These are phyloP conservation scores for Ascaphus truei DNA, from an alignment of 2,113 vertebrate species.

Conservation along the genomic window DNA sequence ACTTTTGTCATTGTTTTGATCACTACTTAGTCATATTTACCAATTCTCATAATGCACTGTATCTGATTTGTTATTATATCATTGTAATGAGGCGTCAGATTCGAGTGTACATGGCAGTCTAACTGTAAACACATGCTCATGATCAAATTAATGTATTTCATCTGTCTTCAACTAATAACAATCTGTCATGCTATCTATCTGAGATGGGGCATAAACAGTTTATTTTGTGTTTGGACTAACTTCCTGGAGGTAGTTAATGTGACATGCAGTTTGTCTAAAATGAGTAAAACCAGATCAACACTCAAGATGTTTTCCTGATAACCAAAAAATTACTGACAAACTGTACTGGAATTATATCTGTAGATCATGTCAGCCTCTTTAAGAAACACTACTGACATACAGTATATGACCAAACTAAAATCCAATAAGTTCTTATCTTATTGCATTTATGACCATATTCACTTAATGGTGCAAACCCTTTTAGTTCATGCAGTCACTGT, in stretches of 20 bases:
- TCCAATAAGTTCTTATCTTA: slow-evolving; percentile 48
- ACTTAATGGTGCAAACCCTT: too few relatives aligned
- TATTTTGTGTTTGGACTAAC: slow-evolving; percentile 97
- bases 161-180: slow-evolving; percentile 87
- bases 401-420: slow-evolving; percentile 43
- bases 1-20: not conserved
- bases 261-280: slow-evolving; percentile 89
- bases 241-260: slow-evolving; percentile 93
- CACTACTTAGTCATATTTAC: slow-evolving; percentile 9
- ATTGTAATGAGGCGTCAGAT: slow-evolving; percentile 56
- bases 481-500: too few relatives aligned
- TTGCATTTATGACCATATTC: too few relatives aligned
- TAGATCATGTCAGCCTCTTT: slow-evolving; percentile 55
- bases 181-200: slow-evolving; percentile 88
- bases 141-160: slow-evolving; percentile 87
- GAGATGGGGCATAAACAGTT: slow-evolving; percentile 90
- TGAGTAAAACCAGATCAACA: slow-evolving; percentile 91
- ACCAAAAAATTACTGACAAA: slow-evolving; percentile 76
- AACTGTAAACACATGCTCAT: slow-evolving; percentile 87
- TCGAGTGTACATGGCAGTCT: slow-evolving; percentile 66
- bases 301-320: slow-evolving; percentile 93
- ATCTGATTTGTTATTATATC: slow-evolving; percentile 56
- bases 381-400: slow-evolving; percentile 43
- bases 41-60: slow-evolving; percentile 49
- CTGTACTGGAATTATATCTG: slow-evolving; percentile 57